phyloP scores from a whole-genome alignment of 2,113 vertebrate genomes.

The Seriola dumerili region DNA sequence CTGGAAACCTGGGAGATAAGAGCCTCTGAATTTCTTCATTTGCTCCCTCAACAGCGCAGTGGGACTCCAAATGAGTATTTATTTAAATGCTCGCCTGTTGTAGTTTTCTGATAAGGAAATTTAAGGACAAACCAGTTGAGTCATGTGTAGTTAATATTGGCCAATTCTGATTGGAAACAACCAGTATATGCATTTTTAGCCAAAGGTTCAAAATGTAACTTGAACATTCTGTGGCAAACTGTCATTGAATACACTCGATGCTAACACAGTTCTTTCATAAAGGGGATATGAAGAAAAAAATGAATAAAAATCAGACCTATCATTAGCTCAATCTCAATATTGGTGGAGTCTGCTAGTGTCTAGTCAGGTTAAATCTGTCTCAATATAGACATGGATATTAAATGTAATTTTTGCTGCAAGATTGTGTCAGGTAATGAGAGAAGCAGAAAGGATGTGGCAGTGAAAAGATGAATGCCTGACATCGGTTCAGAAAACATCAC shows the following conservation, averaged over 20 bases:
- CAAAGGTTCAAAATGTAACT: background rate
- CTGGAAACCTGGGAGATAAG: background rate
- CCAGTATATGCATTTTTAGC: background rate
- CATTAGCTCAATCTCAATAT: background rate
- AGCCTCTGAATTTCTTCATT: background rate
- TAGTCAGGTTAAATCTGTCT: slow-evolving; percentile 9
- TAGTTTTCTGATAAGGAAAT: background rate
- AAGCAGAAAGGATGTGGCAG: slow-evolving; percentile 25
- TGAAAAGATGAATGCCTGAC: slow-evolving; percentile 23
- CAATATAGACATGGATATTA: background rate
- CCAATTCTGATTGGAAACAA: background rate
- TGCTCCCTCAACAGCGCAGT: background rate
- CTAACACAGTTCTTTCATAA: background rate
- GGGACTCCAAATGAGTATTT: background rate
- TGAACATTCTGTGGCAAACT: background rate
- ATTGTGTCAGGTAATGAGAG: slow-evolving; percentile 21
- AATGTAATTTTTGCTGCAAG: slow-evolving; percentile 6
- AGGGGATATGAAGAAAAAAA: background rate
- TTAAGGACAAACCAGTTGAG: background rate
- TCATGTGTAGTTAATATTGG: background rate
- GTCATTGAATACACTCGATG: background rate
- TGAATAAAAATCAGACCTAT: background rate
- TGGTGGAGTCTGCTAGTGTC: background rate
- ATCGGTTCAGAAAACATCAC: slow-evolving; percentile 20
- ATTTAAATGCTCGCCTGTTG: background rate